Base-by-base conservation (phyloP, 2,113 vertebrate genomes). In the Scortum barcoo region DNA sequence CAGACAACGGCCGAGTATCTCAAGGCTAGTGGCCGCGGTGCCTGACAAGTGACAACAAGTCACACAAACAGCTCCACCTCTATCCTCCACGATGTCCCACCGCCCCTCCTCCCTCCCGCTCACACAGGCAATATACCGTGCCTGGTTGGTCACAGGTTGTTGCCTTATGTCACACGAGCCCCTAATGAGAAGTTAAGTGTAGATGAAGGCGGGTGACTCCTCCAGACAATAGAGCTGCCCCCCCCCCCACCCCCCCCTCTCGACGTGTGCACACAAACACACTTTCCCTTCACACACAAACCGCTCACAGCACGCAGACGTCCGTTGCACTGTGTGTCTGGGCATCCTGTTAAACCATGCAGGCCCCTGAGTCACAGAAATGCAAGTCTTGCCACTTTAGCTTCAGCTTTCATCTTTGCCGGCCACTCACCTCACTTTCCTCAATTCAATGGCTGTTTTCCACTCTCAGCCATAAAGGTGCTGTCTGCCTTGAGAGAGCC, bases 1-100 rank as follows among this genome's bases (percentile, higher is more conserved):
- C 87, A 93, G 93, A 93, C 93, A 93, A 93, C 89, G 86, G 91
- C 86, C 92, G 82, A 91, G 91, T 91, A 91, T 93, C 91, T 93
- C 93, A 93, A 93, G 93, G 93, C 93, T 90, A 93, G 89, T 84
- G 92, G 91, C 89, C 82, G 44, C 38, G 0, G 17, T 90, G 92
- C 87, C 93, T 92, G 93, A 93, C 92, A 93, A 91, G 91, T 91
- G 92, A 92, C 89, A 90, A 93, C 90, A 84, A 92, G 87, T 89
- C 88, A 83, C 93, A 90, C 84, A 91, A 91, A 91, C 83, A 83
- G 81, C 78, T 68, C 88, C 87, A 53, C 80, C 89, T 87, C 72
- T 53, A 3, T 57, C 85, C 86, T 54, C 72, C 26, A n/a, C 2
- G 3, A 14, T 46, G n/a, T n/a, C n/a, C n/a, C n/a, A n/a, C n/a